Base-by-base conservation (phyloP, 2,888 invertebrate genomes). In the Lagria hirta region DNA sequence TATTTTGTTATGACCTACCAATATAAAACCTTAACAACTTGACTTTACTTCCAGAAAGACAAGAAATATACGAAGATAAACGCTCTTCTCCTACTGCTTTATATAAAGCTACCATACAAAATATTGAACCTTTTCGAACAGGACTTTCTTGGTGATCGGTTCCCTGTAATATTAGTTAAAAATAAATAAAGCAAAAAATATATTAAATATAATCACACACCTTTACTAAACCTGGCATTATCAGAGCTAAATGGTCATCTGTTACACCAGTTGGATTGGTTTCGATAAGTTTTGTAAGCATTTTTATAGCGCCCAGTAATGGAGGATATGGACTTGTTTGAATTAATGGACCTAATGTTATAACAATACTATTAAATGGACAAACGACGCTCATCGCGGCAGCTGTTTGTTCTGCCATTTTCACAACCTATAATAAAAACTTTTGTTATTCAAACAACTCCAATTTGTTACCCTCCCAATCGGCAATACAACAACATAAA, bases 31-130 rank as follows among this genome's bases (percentile, higher is more conserved):
- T 85, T 49, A 94, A 73, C 42, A 94, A 77, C 54, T 93, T 86
- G 64, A 88, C 80, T 77, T 97, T 97, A 75, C 93, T 93, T 58
- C 91, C 88, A 59, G 87, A 87, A 37, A 98, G 77, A 26, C 82
- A 81, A 23, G 80, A 78, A 45, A 96, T 79, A 66, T 91, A 88
- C 2, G 91, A 90, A 61, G 82, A 79, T 69, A 96, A 80, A 21
- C 82, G 77, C 14, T 88, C 88, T 65, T 94, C 92, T 1, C 96
- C 96, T 4, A 94, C 84, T 22, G 86, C 85, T 65, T 88, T 81
- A 63, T 97, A 91, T 60, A 97, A 81, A 28, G 93, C 90, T 3
- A 98, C 97, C 84, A 98, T 92, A 66, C 96, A 96, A 75, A 98
- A 96, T 10, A 97, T 94, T 6, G 94, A 91, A 57, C 95, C 93